Conservation (phyloP, 2,113 vertebrate species). For the Pygoscelis adeliae region DNA sequence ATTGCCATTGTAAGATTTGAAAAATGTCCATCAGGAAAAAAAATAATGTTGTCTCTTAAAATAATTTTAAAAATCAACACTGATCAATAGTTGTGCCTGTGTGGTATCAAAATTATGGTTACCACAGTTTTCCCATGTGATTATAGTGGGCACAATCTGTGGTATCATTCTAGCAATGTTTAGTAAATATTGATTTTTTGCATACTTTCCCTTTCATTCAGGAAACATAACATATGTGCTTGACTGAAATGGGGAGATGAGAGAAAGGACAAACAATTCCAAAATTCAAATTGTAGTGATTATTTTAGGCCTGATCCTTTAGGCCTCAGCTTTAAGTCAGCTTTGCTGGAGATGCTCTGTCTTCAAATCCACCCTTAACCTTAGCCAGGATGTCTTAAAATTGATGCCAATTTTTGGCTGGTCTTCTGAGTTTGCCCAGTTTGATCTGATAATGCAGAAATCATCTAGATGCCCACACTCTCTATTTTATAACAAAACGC, state of each 20-base stretch:
- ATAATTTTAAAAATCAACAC: background rate
- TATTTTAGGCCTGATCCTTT: background rate
- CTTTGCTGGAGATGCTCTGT: background rate
- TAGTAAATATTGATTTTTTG: background rate
- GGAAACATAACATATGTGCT: background rate
- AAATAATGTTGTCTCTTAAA: background rate
- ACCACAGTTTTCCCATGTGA: background rate
- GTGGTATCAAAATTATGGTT: background rate
- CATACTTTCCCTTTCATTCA: background rate
- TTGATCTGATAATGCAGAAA: background rate
- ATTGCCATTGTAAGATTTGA: background rate
- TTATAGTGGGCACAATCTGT: background rate
- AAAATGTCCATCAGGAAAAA: background rate
- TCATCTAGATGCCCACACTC: background rate
- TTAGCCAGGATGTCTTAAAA: background rate
- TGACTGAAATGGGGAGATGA: background rate
- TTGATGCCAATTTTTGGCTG: background rate
- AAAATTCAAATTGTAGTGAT: background rate
- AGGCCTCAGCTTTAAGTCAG: background rate
- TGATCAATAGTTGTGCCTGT: background rate
- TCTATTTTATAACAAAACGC: background rate
- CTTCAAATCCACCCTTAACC: background rate
- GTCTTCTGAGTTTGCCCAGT: background rate
- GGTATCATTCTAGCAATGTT: background rate
- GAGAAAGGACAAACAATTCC: background rate